Conservation (phyloP, 2,113 vertebrate genomes). For the Corydoras maculifer region DNA sequence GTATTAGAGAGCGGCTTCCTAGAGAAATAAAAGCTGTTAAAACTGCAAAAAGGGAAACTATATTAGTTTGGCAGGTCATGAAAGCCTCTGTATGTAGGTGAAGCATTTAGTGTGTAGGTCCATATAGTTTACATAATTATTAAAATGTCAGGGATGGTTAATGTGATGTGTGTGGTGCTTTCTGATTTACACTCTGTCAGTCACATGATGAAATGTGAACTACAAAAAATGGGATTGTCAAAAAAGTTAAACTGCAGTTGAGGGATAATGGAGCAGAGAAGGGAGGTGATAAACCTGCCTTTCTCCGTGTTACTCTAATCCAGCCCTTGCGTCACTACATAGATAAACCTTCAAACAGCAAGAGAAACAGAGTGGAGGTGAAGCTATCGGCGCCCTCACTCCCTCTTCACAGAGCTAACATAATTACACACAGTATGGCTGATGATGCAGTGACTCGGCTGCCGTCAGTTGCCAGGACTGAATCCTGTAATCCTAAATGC, state of each 20-base stretch:
- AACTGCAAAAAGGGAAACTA: too few species aligned
- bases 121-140: too few species aligned
- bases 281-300: slow-evolving; percentile 52
- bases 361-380: slow-evolving; percentile 10
- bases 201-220: too few species aligned
- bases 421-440: slow-evolving; percentile 12
- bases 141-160: too few species aligned
- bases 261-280: slow-evolving; percentile 39
- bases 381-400: slow-evolving; percentile 30
- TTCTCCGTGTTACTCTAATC: slow-evolving; percentile 54
- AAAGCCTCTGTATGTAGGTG: too few species aligned
- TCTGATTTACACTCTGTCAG: too few species aligned
- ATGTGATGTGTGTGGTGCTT: too few species aligned
- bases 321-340: slow-evolving; percentile 44
- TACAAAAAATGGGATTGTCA: too few species aligned
- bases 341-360: slow-evolving; percentile 49
- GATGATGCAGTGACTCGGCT: slow-evolving; percentile 3
- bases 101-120: too few species aligned
- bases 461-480: not conserved
- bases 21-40: too few species aligned
- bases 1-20: too few species aligned
- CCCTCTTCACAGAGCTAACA: slow-evolving; percentile 7
- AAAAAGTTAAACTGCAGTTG: not conserved
- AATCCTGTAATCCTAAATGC: slow-evolving; percentile 19
- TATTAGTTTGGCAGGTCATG: too few species aligned